Percentiles rank a stretch among this genome's conserved stretches.
phyloP scores from a whole-genome alignment of 2,888 invertebrate genomes.

The Entomobrya proxima region DNA sequence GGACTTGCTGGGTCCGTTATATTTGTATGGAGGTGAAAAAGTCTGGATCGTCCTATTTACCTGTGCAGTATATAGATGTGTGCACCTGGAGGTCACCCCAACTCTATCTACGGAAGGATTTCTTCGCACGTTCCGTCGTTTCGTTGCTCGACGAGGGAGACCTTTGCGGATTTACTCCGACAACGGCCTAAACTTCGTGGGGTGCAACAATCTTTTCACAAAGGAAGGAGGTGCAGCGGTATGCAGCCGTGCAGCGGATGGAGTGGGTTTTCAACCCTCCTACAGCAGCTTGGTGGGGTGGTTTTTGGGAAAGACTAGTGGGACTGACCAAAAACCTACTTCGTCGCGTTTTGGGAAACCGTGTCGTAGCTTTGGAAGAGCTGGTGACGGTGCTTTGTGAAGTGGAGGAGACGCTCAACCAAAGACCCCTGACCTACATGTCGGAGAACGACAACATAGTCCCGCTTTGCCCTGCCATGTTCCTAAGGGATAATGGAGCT shows the following conservation, averaged over 20 bases:
- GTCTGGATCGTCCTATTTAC: conserved; percentile 77
- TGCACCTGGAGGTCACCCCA: conserved; percentile 77
- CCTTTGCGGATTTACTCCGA: conserved; percentile 76
- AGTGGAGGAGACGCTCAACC: background rate
- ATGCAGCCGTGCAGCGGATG: no score
- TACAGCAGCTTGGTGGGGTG: no score
- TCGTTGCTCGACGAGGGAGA: conserved; percentile 76
- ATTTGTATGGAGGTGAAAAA: no score
- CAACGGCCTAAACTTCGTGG: conserved; percentile 77
- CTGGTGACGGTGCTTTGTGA: background rate
- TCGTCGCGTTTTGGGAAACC: no score
- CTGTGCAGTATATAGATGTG: conserved; percentile 77
- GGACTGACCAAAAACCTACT: background rate
- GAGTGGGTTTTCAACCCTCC: no score
- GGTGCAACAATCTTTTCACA: conserved; percentile 74
- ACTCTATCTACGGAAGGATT: conserved; percentile 76
- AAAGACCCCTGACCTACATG: background rate
- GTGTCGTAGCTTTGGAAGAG: background rate
- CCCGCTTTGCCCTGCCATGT: background rate
- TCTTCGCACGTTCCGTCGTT: conserved; percentile 76
- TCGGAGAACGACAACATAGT: background rate
- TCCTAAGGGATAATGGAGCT: background rate
- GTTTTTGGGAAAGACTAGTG: background rate
- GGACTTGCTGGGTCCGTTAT: background rate
- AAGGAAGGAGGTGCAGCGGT: background rate